Evolutionary conservation across 2,888 invertebrate species (phyloP).

Genomic region (Drosophila picticornis): DNA sequence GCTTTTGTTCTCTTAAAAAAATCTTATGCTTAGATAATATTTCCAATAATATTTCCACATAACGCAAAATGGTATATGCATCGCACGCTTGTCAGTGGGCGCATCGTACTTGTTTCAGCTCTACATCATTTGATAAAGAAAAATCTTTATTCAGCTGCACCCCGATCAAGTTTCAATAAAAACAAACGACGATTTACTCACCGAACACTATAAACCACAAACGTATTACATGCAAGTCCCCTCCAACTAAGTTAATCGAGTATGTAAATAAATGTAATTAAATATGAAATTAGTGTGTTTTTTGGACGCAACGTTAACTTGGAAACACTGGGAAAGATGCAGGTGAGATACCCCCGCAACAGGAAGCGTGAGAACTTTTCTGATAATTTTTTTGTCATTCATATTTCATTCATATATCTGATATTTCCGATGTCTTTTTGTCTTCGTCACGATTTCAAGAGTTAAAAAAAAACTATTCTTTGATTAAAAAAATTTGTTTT

Average conservation of each 20-base stretch:
- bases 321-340: neutral
- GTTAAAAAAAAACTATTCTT: neutral
- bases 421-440: too few species aligned
- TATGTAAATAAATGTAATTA: neutral
- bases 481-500: neutral
- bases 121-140: neutral
- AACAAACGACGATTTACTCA: neutral
- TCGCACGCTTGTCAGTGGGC: constrained; percentile 42
- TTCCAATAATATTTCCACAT: neutral
- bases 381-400: too few species aligned
- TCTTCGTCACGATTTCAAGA: too few species aligned
- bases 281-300: neutral
- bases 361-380: too few species aligned
- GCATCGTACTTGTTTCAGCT: constrained; percentile 19
- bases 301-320: neutral
- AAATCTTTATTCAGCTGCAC: constrained; percentile 3
- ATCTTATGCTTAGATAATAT: neutral
- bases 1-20: neutral
- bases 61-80: neutral
- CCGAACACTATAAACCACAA: neutral
- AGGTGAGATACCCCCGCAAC: neutral
- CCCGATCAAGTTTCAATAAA: neutral
- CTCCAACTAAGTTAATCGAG: neutral
- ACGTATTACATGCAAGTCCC: neutral
- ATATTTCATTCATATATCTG: neutral